These are phyloP conservation scores for Myocastor coypus DNA, from an alignment of 2,113 vertebrate genomes.

Conservation along the genomic window DNA sequence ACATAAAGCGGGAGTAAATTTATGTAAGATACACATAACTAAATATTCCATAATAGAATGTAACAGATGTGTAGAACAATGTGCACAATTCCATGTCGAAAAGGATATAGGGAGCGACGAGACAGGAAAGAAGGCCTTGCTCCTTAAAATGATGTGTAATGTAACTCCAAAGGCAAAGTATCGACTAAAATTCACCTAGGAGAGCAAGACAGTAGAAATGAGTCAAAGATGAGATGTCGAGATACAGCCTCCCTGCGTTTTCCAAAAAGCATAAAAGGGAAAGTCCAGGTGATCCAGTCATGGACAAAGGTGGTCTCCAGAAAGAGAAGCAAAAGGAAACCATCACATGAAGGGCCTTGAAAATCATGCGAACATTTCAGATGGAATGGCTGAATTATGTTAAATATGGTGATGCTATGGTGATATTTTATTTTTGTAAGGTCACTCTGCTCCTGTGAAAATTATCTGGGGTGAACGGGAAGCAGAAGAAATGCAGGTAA, in stretches of 20 bases:
- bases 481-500: background rate
- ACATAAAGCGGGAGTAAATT: background rate
- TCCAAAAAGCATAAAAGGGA: background rate
- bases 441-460: background rate
- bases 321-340: background rate
- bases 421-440: background rate
- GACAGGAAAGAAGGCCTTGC: background rate
- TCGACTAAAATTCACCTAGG: background rate
- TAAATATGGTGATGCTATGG: background rate
- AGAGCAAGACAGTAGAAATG: background rate
- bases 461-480: background rate
- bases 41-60: background rate
- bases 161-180: background rate
- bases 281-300: background rate
- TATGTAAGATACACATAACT: background rate
- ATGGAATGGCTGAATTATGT: background rate
- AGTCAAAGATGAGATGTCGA: background rate
- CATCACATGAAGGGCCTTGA: background rate
- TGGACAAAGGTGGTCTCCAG: background rate
- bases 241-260: background rate
- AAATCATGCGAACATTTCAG: background rate
- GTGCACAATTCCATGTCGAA: background rate
- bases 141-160: background rate
- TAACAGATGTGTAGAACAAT: background rate
- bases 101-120: background rate